Base-by-base conservation (phyloP, 2,888 invertebrate genomes). In the Elgonia sp. region DNA sequence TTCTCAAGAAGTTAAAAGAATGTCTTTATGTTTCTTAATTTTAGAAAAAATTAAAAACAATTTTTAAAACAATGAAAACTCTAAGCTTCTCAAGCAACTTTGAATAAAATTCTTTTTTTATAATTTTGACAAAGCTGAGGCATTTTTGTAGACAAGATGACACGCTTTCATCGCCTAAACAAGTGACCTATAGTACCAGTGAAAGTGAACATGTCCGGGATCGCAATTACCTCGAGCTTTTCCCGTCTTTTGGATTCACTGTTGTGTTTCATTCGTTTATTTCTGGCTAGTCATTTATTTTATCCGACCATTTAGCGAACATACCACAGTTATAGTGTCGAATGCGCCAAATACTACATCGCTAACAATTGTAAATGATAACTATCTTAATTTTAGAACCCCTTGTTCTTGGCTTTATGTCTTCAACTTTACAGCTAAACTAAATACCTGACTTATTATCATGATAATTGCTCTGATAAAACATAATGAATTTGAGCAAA, bases 251-350 rank as follows among this genome's bases (percentile, higher is more conserved):
- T 29, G 1, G 70, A n/a, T 50, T 70, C 55, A 16, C 39, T 81
- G 62, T 84, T 85, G 67, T 80, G 73, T 79, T 73, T 73, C 73
- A 67, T 72, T 84, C 81, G 85, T 88, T 85, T 85, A 88, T 88
- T 88, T 88, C 63, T 84, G 88, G 88, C 76, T 63, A 62, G 82
- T 67, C 79, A 84, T 87, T 87, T 81, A 84, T 87, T 87, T 84
- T 53, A 77, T 81, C 84, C 72, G 77, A 69, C 65, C 76, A 81
- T 84, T 84, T 76, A 63, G 53, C 60, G 60, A 55, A 55, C 63
- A 77, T 84, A 72, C 77, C 77, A 72, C 77, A 9, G 29, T 65
- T 53, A 72, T 70, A 37, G 40, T 76, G 63, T 77, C 67, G 50
- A 75, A 65, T 46, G 73, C 63, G 42, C 76, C 60, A 69, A 84